Evolutionary conservation across 2,797 vertebrate genomes (phyloP).

Genomic region (Steatocranus sp.): DNA sequence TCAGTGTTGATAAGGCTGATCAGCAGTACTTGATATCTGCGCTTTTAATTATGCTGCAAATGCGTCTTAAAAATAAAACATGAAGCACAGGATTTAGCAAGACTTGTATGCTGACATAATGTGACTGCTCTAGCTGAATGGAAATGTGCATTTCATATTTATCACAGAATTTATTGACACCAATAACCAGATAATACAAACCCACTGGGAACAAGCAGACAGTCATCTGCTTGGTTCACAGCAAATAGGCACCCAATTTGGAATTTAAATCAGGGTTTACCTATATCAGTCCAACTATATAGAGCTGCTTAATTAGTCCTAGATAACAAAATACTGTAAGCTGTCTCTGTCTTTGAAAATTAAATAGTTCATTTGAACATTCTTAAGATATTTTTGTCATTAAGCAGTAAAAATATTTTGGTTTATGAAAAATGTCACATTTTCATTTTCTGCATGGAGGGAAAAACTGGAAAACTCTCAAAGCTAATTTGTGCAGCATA

Average conservation of each 20-base stretch:
- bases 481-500: neutral
- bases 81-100: neutral
- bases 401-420: neutral
- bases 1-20: constrained; percentile 7
- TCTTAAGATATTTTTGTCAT: neutral
- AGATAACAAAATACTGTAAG: neutral
- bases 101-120: neutral
- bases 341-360: neutral
- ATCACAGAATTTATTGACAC: neutral
- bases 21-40: neutral
- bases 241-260: neutral
- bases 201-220: neutral
- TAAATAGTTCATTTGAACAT: neutral
- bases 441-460: neutral
- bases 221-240: neutral
- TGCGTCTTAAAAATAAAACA: neutral
- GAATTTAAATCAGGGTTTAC: neutral
- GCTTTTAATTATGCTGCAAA: neutral
- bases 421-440: neutral
- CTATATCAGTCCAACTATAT: neutral
- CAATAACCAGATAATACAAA: neutral
- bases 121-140: neutral
- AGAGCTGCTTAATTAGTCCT: neutral
- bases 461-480: neutral
- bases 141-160: neutral